phyloP scores from a whole-genome alignment of 2,113 vertebrate genomes.

The Pterocles gutturalis region DNA sequence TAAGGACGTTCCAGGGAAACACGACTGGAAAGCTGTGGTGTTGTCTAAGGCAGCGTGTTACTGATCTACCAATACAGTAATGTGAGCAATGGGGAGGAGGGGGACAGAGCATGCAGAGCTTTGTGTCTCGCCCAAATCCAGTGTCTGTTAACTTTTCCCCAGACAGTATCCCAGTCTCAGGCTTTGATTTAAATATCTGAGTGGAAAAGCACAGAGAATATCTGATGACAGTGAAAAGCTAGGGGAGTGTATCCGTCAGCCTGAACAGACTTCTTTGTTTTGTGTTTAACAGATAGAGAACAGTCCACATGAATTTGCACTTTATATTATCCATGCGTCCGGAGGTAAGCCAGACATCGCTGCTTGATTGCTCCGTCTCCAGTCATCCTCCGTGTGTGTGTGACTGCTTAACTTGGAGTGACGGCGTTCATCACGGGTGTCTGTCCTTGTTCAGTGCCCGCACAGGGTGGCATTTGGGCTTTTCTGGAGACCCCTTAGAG shows the following conservation, averaged over 20 bases:
- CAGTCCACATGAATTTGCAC: slow-evolving; percentile 88
- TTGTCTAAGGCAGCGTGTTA: no score
- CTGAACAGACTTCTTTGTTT: not conserved
- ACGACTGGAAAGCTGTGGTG: not conserved
- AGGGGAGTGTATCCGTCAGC: not conserved
- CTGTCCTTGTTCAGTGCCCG: not conserved
- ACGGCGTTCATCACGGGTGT: accelerated
- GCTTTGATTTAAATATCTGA: not conserved
- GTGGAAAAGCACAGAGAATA: not conserved
- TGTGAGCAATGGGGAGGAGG: accelerated
- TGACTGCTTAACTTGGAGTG: accelerated
- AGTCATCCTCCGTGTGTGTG: not conserved
- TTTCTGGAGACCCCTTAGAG: not conserved
- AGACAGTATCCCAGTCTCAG: not conserved
- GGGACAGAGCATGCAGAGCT: not conserved
- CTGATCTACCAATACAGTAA: not conserved
- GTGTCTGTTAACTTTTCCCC: no score
- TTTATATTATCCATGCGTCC: slow-evolving; percentile 89
- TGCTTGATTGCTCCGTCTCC: not conserved
- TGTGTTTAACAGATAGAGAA: slow-evolving; percentile 87
- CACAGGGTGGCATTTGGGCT: accelerated
- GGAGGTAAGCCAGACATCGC: slow-evolving; percentile 81
- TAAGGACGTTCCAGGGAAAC: not conserved
- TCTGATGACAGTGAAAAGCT: not conserved
- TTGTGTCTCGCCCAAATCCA: not conserved